Base-by-base conservation (phyloP, 1,140 invertebrate species). In the Amyelois transitella region DNA sequence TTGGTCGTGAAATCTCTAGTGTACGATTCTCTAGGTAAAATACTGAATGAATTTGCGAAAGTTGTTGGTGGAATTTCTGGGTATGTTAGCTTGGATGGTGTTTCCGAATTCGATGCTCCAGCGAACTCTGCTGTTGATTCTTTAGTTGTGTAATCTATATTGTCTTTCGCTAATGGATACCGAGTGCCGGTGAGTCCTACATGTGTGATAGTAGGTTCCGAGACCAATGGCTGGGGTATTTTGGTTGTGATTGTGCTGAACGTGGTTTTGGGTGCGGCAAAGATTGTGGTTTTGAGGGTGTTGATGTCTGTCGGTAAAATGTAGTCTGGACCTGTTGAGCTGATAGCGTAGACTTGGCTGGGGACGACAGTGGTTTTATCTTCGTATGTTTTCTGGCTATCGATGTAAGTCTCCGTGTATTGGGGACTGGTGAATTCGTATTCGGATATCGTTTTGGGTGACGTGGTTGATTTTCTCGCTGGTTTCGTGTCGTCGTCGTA, bases 401-500 rank as follows among this genome's bases (percentile, higher is more conserved):
- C 69, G 0, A 67, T 75, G 62, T 67, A 75, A 2, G 43, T 22
- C 14, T 69, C 68, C 25, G 58, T 69, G 66, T 66, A 61, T 60
- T 77, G 43, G 51, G 75, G 63, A 21, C 51, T 68, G 8, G 65
- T 64, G 60, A 69, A 81, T 67, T 77, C 78, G 58, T 75, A 78
- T 52, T 79, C 71, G 19, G 66, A 59, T 6, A 68, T 72, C 6
- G 71, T 77, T 58, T 69, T 60, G 10, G 65, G 67, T n/a, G 60
- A 61, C 14, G 61, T 38, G 0, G 32, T 38, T 14, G 32, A 38
- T 14, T 14, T n/a, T 53, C 44, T 67, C 70, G 70, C 77, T 6
- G 68, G 70, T 61, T 64, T 79, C 10, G 57, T 58, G 45, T 69
- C 72, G 45, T 76, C 72, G 17, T 82, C 88, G 60, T 83, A 87